Base-by-base conservation (phyloP, 2,113 vertebrate genomes). In the Elgaria multicarinata region DNA sequence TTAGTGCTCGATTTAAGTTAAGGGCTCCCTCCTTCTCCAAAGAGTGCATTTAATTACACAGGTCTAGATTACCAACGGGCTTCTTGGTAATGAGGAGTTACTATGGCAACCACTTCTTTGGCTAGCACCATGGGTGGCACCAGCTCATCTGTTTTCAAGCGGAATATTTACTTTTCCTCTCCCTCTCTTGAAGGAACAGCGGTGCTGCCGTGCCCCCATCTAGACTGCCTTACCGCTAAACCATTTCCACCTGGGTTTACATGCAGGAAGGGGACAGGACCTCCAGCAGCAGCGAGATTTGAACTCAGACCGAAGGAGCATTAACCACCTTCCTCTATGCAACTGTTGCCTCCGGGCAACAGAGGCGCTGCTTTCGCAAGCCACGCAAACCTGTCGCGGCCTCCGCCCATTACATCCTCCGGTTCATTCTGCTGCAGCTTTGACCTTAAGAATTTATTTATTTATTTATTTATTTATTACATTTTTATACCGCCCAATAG, bases 11-110 rank as follows among this genome's bases (percentile, higher is more conserved):
- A 10, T 75, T 26, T 79, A 55, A 66, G 67, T 24, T 20, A 82
- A 83, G 44, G 18, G 10, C 69, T 28, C 46, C 28, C n/a, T 33
- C 2, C 31, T n/a, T 28, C 39, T 82, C 39, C 4, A 2, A 86
- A 69, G 78, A 72, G 66, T 66, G 42, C 26, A 28, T 91, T 95
- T 93, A 95, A 95, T 97, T 94, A 96, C 96, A 96, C 26, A 31
- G 58, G 79, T 44, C 78, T 67, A 46, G 39, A 87, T 50, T 36
- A 75, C 31, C 86, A 84, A 88, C 89, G 92, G 91, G 96, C 93
- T 91, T 93, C 93, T 94, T 95, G 89, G 88, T 97, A 97, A 97
- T 96, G 97, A 96, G 92, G 91, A 71, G 97, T 97, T 97, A 93
- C 96, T 93, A 96, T 97, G 95, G 96, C 96, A 97, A 98, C 96